Evolutionary conservation across 1,140 invertebrate species (phyloP).

Genomic region (Nasonia giraulti): DNA sequence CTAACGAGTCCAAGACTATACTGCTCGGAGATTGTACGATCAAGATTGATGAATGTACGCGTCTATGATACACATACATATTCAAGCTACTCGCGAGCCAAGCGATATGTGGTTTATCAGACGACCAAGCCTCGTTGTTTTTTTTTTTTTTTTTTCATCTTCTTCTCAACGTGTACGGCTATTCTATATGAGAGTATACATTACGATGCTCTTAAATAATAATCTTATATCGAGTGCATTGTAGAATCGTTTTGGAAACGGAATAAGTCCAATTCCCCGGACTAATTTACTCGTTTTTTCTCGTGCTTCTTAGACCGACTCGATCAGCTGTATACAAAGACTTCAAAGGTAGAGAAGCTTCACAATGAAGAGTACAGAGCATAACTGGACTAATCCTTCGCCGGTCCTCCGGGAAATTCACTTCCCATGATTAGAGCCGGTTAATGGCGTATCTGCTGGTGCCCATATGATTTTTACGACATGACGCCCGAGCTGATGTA

Average conservation of each 20-base stretch:
- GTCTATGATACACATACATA: neutral
- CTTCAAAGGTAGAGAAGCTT: too few species aligned
- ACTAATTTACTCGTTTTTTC: too few species aligned
- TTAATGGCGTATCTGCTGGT: neutral
- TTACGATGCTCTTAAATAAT: neutral
- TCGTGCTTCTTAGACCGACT: too few species aligned
- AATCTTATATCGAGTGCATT: too few species aligned
- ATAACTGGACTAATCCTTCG: too few species aligned
- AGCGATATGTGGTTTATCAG: conserved; percentile 16
- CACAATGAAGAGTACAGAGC: too few species aligned
- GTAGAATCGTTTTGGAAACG: too few species aligned
- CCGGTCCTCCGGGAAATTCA: neutral
- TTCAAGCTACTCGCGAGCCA: neutral
- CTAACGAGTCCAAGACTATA: conserved; percentile 1
- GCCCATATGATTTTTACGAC: neutral
- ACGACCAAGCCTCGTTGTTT: neutral
- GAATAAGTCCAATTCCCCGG: too few species aligned
- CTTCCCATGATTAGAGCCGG: neutral
- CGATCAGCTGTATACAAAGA: too few species aligned
- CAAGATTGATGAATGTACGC: conserved; percentile 20
- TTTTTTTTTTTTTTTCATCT: too few species aligned
- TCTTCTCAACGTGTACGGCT: neutral
- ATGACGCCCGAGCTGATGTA: neutral
- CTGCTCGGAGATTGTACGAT: neutral
- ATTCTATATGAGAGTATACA: neutral